These are phyloP conservation scores for Xenopus petersii DNA, from an alignment of 2,797 vertebrate species.

Conservation along the genomic window DNA sequence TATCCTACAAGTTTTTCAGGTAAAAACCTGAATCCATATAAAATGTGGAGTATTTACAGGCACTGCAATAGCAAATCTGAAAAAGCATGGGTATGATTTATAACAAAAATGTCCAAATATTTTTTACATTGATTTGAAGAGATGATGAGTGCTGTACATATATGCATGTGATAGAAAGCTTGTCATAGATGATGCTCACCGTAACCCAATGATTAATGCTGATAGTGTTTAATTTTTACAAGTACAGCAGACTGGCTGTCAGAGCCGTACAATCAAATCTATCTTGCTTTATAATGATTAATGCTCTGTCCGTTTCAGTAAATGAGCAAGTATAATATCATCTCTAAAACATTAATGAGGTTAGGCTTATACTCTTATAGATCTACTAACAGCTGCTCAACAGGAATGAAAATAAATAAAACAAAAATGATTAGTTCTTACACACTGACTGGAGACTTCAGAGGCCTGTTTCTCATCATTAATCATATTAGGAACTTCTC, in stretches of 20 bases:
- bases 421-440: slow-evolving; percentile 42
- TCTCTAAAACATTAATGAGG: slow-evolving; percentile 41
- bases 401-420: slow-evolving; percentile 43
- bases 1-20: too few relatives aligned
- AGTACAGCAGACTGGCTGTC: slow-evolving; percentile 30
- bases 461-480: slow-evolving; percentile 51
- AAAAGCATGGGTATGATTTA: too few relatives aligned
- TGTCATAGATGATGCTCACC: slow-evolving; percentile 45
- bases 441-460: slow-evolving; percentile 57
- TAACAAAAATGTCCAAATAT: too few relatives aligned
- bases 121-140: too few relatives aligned
- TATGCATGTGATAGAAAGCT: slow-evolving; percentile 35
- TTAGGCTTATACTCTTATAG: slow-evolving; percentile 29
- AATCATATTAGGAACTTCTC: slow-evolving; percentile 71
- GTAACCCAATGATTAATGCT: slow-evolving; percentile 45
- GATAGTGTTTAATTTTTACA: slow-evolving; percentile 39
- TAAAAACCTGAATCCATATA: too few relatives aligned
- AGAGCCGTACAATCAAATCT: slow-evolving; percentile 48
- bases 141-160: neutral
- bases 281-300: slow-evolving; percentile 44
- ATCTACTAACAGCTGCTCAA: slow-evolving; percentile 25
- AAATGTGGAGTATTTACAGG: too few relatives aligned
- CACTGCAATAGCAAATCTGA: too few relatives aligned
- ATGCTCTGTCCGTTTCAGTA: slow-evolving; percentile 38
- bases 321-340: slow-evolving; percentile 42